Base-by-base conservation (phyloP, 2,888 invertebrate species). In the Oscheius sp. region DNA sequence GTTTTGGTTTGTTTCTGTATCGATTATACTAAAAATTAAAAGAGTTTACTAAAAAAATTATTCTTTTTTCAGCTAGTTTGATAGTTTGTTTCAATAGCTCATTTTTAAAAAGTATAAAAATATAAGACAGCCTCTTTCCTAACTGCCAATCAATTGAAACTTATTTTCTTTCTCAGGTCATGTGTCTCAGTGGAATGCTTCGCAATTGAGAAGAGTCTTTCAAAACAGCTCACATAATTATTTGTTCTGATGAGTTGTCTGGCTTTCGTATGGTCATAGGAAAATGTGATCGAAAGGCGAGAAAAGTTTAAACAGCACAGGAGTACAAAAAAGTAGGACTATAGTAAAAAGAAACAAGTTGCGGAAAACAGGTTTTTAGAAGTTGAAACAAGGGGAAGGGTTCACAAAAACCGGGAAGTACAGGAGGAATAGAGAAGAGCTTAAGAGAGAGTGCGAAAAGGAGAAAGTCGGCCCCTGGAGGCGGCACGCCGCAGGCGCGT, bases 161-260 rank as follows among this genome's bases (percentile, higher is more conserved):
- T 57, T 38, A 38, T 57, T 59, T 41, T 26, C 59, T 38, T 59
- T 59, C 54, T 32, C 28, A 28, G 30, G 59, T 59, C 59, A 59
- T 59, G 59, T 59, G 59, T 59, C 44, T 24, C 28, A 54, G 14
- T 12, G 22, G 32, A 54, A 54, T 54, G 54, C 20, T 54, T 54
- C 54, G 47, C 36, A 36, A 14, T n/a, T n/a, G n/a, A n/a, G n/a
- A n/a, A n/a, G 14, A 36, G 8, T 36, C 36, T 36, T 36, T 36
- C 36, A 36, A 36, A 36, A 36, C 36, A 36, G 36, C 14, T 36
- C 36, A 36, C n/a, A n/a, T n/a, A n/a, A n/a, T n/a, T n/a, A n/a
- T n/a, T n/a, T n/a, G n/a, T n/a, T n/a, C n/a, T n/a, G n/a, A n/a
- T n/a, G n/a, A n/a, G n/a, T n/a, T 36, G 8, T 36, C 36, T 36